Evolutionary conservation across 2,888 invertebrate genomes (phyloP).

Genomic region (Caenorhabditis auriculariae): DNA sequence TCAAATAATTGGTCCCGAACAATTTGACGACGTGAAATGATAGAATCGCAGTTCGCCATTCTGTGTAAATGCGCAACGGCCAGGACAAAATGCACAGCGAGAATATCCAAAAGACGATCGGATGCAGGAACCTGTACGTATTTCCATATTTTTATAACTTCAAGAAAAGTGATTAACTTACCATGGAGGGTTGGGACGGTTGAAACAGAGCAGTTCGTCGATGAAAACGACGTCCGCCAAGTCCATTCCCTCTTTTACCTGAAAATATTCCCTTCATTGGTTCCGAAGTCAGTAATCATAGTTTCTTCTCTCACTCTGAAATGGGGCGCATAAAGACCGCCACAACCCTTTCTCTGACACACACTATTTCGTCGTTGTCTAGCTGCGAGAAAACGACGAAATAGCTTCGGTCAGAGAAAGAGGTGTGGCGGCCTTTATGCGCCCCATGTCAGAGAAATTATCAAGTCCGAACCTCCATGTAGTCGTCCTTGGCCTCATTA

Average conservation of each 20-base stretch:
- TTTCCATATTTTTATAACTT: neutral
- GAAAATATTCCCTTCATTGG: neutral
- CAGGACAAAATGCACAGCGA: slow-evolving; percentile 79
- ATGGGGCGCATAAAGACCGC: no score
- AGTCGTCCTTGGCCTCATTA: slow-evolving; percentile 79
- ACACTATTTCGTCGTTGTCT: no score
- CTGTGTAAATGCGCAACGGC: slow-evolving; percentile 77
- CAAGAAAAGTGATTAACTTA: neutral
- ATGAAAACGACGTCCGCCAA: slow-evolving; percentile 66
- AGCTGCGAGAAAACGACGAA: no score
- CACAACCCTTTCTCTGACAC: no score
- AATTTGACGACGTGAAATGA: slow-evolving; percentile 74
- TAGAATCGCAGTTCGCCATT: slow-evolving; percentile 80
- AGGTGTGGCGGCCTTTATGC: no score
- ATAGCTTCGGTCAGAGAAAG: no score
- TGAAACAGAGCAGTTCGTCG: slow-evolving; percentile 39
- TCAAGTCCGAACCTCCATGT: slow-evolving; percentile 77
- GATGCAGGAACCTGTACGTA: slow-evolving; percentile 67
- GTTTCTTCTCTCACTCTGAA: no score
- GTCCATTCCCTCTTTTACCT: slow-evolving; percentile 74
- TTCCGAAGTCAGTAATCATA: no score
- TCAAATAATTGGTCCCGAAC: slow-evolving; percentile 70
- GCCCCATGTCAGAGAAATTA: no score
- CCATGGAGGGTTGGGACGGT: slow-evolving; percentile 36
- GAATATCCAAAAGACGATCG: slow-evolving; percentile 76